Evolutionary conservation across 2,797 vertebrate species (phyloP).

Genomic region (Falco cherrug): DNA sequence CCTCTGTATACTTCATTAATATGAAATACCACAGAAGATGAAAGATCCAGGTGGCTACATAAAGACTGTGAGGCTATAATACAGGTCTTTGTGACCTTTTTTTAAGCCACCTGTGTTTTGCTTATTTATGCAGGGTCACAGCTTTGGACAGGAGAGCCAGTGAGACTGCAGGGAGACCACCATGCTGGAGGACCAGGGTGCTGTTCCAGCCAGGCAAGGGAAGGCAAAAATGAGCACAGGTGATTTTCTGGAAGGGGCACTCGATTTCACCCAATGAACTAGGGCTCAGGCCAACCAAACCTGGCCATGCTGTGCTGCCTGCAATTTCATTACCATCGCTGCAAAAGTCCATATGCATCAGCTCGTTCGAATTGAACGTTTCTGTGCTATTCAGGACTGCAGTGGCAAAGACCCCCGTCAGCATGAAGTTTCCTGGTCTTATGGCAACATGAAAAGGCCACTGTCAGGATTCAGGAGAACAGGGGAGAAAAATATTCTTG

Average conservation of each 20-base stretch:
- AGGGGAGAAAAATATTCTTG: background rate
- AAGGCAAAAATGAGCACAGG: background rate
- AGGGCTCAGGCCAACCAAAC: background rate
- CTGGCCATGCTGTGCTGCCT: background rate
- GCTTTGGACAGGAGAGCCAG: background rate
- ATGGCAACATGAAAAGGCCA: background rate
- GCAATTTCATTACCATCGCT: background rate
- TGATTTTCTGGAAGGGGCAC: background rate
- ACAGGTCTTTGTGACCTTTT: background rate
- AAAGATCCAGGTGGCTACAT: background rate
- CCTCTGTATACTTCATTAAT: background rate
- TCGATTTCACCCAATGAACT: accelerated
- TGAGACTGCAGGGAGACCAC: accelerated
- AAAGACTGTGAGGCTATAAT: background rate
- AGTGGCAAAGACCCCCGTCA: background rate
- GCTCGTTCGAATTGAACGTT: accelerated
- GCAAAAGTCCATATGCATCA: accelerated
- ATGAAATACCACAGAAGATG: background rate
- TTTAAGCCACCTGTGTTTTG: background rate
- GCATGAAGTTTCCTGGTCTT: background rate
- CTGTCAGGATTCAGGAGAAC: background rate
- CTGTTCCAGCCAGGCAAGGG: background rate
- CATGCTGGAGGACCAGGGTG: accelerated
- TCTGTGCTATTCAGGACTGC: background rate
- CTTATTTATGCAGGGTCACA: background rate